Base-by-base conservation (phyloP, 2,888 invertebrate genomes). In the Gortyna flavago region DNA sequence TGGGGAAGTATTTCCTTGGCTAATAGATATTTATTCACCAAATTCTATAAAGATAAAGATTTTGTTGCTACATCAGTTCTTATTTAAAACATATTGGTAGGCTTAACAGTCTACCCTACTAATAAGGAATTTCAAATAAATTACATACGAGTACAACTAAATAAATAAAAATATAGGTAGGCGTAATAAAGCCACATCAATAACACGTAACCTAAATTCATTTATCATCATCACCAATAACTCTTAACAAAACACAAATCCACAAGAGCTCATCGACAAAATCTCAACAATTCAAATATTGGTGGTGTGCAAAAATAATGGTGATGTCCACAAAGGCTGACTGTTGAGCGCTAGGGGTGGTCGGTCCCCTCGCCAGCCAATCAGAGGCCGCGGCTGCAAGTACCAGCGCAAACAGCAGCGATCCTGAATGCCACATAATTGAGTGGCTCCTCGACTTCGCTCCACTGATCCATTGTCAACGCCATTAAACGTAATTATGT, bases 361-460 rank as follows among this genome's bases (percentile, higher is more conserved):
- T 87, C 70, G 75, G 65, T 62, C 90, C 91, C 91, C 89, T 88
- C 85, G 90, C 87, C 77, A 80, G 94, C 95, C 96, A 96, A 96
- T 96, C 93, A 95, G 95, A 91, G 93, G 91, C 82, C 94, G 92
- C 91, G 92, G 86, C 88, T 89, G 83, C 92, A 91, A 91, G 92
- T 90, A 89, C 92, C 93, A 93, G 90, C 85, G 95, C 95, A 95
- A 95, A 95, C 95, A 95, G 90, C 89, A 89, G 65, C 90, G 91
- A 89, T 92, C 90, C 93, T 95, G 95, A 95, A 95, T 95, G 93
- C 94, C 93, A 93, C 93, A 92, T 95, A 95, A 96, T 96, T 94
- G 93, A 94, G 94, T 93, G 93, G 92, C 93, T 92, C 92, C 88
- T 93, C 91, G 83, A 87, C 85, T 79, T 38, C 86, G 93, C 91